Evolutionary conservation across 2,888 invertebrate species (phyloP).

Genomic region (Diplazon laetatorius): DNA sequence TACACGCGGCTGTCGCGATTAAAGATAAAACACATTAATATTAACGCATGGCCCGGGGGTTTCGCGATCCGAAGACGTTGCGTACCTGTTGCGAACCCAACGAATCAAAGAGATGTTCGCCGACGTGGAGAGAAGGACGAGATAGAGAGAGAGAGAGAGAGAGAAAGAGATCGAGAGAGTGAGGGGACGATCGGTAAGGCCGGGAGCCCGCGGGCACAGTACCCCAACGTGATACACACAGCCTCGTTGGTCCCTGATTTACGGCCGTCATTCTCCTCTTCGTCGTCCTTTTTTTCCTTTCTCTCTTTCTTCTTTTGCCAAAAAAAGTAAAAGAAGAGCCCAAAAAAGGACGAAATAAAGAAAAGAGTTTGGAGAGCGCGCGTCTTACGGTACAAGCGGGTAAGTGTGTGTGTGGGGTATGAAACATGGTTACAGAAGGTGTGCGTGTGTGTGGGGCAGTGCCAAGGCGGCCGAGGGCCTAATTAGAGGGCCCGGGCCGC

Average conservation of each 20-base stretch:
- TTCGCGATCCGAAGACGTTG: too few species aligned
- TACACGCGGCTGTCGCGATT: background rate
- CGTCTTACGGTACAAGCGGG: constrained; percentile 70
- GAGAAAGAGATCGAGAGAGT: constrained; percentile 58
- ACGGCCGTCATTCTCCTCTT: constrained; percentile 71
- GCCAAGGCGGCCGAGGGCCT: constrained; percentile 74
- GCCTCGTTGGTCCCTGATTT: constrained; percentile 78
- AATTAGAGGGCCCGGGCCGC: constrained; percentile 76
- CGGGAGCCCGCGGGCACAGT: constrained; percentile 35
- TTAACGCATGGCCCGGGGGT: too few species aligned
- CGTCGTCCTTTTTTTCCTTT: too few species aligned
- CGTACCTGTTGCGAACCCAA: constrained; percentile 19
- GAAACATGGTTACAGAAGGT: constrained; percentile 71
- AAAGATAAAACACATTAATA: constrained; percentile 2
- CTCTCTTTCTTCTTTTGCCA: too few species aligned
- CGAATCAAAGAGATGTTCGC: constrained; percentile 66
- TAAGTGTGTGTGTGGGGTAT: constrained; percentile 70
- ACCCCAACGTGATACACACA: constrained; percentile 46
- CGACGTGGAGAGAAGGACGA: constrained; percentile 46
- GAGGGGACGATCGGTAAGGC: constrained; percentile 49
- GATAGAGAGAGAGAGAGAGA: too few species aligned
- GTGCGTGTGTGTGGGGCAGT: constrained; percentile 59
- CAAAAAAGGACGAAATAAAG: constrained; percentile 22
- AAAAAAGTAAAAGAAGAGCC: background rate
- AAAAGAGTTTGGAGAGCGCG: constrained; percentile 28